Conservation (phyloP, 2,888 invertebrate genomes). For the Eremobia ochroleuca region DNA sequence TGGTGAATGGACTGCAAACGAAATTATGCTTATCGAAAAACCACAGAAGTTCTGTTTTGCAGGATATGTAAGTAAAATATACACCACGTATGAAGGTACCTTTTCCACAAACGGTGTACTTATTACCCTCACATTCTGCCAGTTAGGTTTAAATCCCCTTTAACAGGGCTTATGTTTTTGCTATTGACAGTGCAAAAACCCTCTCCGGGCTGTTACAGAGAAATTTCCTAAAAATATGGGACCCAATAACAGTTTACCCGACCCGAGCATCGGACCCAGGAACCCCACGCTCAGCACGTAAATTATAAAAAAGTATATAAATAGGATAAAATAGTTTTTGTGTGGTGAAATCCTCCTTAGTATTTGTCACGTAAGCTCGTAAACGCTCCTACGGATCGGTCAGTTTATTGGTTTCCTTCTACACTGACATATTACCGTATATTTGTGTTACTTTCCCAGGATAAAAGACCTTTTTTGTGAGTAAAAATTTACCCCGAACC, state of each 20-base stretch:
- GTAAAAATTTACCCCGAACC: slow-evolving; percentile 58
- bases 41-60: not conserved
- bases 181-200: not conserved
- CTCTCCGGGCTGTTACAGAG: not conserved
- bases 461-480: slow-evolving; percentile 13
- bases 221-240: not conserved
- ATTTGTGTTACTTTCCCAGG: slow-evolving; percentile 3
- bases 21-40: not conserved
- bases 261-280: not conserved
- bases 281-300: not conserved
- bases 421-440: too few species aligned
- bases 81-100: too few species aligned
- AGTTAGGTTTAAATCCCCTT: not conserved
- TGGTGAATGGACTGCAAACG: not conserved
- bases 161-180: not conserved
- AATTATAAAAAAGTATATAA: not conserved
- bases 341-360: not conserved
- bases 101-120: too few species aligned
- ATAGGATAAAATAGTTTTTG: not conserved
- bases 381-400: not conserved
- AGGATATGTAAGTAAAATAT: not conserved
- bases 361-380: not conserved
- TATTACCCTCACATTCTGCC: not conserved
- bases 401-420: not conserved
- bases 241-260: not conserved